Conservation (phyloP, 2,113 vertebrate species). For the Phocoena phocoena region DNA sequence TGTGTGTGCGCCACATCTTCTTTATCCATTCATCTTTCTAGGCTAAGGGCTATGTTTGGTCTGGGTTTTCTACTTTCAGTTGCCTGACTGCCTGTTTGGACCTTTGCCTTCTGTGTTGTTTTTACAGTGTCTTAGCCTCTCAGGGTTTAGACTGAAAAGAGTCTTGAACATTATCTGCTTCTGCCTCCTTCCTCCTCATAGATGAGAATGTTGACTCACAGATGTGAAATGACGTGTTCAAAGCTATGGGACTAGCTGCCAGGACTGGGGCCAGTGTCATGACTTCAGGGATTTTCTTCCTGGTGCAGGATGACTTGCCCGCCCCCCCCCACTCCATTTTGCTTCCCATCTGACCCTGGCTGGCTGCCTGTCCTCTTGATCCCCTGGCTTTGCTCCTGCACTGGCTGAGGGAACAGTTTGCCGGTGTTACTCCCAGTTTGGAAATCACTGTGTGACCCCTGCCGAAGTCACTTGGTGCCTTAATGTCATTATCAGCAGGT, state of each 20-base stretch:
- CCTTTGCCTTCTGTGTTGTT: neutral
- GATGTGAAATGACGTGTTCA: neutral
- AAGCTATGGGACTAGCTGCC: neutral
- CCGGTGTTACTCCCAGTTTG: slow-evolving; percentile 31
- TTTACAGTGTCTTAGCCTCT: neutral
- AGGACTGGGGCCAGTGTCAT: neutral
- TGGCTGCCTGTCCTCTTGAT: neutral
- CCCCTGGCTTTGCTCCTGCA: neutral
- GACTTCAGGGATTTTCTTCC: neutral
- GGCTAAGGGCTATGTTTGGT: neutral
- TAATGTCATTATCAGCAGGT: slow-evolving; percentile 9
- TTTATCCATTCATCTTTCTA: neutral
- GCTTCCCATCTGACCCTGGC: neutral
- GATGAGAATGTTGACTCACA: neutral
- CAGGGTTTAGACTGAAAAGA: neutral
- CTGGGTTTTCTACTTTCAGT: neutral
- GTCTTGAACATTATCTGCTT: neutral
- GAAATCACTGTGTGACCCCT: slow-evolving; percentile 1
- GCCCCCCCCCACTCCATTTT: neutral
- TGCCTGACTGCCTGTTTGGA: neutral
- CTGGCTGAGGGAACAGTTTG: neutral
- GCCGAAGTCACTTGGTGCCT: neutral
- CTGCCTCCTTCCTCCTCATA: neutral
- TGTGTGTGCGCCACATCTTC: neutral
- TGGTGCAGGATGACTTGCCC: neutral